Conservation (phyloP, 64 coral and sea anemone species). For the Actinia tenebrosa region DNA sequence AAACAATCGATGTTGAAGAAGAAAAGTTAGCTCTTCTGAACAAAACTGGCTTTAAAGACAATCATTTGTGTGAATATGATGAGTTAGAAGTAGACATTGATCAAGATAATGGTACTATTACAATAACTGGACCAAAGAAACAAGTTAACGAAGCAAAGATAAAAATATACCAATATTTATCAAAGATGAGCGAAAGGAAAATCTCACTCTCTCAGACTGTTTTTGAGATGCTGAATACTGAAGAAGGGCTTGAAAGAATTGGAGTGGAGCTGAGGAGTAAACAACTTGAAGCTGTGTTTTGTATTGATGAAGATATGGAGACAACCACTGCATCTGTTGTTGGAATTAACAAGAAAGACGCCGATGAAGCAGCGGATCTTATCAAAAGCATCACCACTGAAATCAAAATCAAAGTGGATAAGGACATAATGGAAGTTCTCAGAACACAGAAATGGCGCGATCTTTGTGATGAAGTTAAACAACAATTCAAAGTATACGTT, state of each 20-base stretch:
- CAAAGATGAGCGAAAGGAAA: constrained; percentile 4
- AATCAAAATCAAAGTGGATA: constrained; percentile 11
- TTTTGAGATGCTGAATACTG: constrained; percentile 1
- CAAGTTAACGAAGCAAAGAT: constrained; percentile 8
- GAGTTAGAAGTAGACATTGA: constrained; percentile 12
- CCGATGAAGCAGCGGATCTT: constrained; percentile 11
- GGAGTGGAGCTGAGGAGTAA: not conserved
- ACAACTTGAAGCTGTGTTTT: constrained; percentile 5
- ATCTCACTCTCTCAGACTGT: not conserved
- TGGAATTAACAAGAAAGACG: not conserved
- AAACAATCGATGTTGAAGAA: not conserved
- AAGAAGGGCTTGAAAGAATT: constrained; percentile 1
- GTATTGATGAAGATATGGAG: not conserved
- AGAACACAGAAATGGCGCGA: not conserved
- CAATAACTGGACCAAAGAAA: constrained; percentile 5
- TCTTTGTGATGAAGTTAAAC: not conserved
- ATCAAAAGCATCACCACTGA: not conserved
- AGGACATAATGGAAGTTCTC: not conserved
- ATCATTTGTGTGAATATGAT: not conserved
- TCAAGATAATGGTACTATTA: not conserved
- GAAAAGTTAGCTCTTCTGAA: not conserved
- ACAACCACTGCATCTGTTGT: not conserved
- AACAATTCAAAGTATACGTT: not conserved
- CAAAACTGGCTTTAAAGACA: constrained; percentile 1
- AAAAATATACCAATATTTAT: not conserved